A percentile compares a stretch with the other conserved stretches of the same genome.
Conservation (phyloP, 2,113 vertebrate genomes). For the Papio anubis region DNA sequence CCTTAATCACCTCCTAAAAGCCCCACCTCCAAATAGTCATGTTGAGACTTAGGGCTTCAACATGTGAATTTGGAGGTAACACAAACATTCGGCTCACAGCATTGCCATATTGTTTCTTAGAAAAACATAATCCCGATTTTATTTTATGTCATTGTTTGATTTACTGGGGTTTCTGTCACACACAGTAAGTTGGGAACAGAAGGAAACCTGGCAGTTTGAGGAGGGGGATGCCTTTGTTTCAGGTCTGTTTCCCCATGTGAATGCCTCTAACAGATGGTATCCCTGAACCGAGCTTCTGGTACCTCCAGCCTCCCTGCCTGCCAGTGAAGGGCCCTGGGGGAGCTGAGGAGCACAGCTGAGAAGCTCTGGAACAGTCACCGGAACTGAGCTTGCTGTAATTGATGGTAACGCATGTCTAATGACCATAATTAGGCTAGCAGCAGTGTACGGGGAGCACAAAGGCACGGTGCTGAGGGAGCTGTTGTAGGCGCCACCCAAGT, state of each 20-base stretch:
- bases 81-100: background rate
- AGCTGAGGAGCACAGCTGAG: background rate
- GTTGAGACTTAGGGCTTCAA: background rate
- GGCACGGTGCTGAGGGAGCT: background rate
- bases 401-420: constrained; percentile 74
- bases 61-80: background rate
- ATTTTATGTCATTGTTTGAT: background rate
- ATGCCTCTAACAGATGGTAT: background rate
- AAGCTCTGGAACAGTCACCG: constrained; percentile 32
- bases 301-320: background rate
- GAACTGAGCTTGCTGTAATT: constrained; percentile 65
- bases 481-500: background rate
- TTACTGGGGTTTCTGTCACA: background rate
- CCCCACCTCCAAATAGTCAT: background rate
- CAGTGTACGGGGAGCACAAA: constrained; percentile 63
- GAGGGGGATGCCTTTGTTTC: background rate
- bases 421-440: constrained; percentile 71
- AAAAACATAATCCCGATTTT: background rate
- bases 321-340: background rate
- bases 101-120: background rate
- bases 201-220: background rate
- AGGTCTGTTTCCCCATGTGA: background rate
- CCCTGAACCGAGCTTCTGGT: background rate
- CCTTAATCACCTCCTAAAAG: background rate
- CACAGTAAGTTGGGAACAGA: background rate